Evolutionary conservation across 2,113 vertebrate species (phyloP).

Genomic region (Tenebrosternarchus preto): DNA sequence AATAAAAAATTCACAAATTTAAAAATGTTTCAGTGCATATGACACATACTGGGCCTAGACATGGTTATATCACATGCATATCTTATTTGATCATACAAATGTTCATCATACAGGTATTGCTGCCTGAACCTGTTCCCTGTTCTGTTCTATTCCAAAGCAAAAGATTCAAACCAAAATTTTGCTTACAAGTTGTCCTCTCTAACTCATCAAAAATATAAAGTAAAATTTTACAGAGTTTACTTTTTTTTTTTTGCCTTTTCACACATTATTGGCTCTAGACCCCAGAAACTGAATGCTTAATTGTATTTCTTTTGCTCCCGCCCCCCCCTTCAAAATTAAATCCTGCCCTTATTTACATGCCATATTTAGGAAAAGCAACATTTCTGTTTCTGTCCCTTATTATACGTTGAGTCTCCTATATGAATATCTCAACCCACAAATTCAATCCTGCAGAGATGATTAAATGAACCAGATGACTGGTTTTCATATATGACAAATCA

Average conservation of each 20-base stretch:
- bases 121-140: neutral
- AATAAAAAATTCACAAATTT: neutral
- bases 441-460: neutral
- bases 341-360: neutral
- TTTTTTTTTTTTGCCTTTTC: neutral
- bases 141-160: neutral
- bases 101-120: neutral
- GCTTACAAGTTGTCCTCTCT: neutral
- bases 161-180: neutral
- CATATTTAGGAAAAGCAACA: constrained; percentile 5
- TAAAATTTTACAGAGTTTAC: neutral
- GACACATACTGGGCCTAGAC: neutral
- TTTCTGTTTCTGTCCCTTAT: neutral
- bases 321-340: neutral
- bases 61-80: neutral
- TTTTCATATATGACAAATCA: neutral
- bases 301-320: neutral
- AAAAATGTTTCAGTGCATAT: neutral
- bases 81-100: neutral
- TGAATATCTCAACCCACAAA: constrained; percentile 13
- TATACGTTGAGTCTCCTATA: constrained; percentile 22
- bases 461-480: neutral
- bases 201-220: neutral
- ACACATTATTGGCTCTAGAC: neutral
- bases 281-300: neutral